Evolutionary conservation across 1,140 invertebrate genomes (phyloP), one percentile per base, ranked within the genome.

Genomic region (Panonychus citri): DNA sequence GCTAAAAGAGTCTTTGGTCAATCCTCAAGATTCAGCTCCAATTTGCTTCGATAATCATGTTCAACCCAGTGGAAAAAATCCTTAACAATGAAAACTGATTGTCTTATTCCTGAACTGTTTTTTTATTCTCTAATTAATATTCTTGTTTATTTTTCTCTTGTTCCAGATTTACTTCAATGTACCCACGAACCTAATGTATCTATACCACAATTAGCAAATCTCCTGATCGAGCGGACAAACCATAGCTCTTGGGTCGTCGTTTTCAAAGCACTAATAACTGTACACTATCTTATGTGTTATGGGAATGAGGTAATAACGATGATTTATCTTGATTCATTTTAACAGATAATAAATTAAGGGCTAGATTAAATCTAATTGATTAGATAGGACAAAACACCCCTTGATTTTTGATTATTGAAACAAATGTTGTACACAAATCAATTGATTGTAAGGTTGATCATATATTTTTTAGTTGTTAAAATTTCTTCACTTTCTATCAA

Each of bases 121-220:
- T 15, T 12, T 26, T 28, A 24, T 4, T 24, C 25, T 13, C 24
- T 8, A 17, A 26, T 62, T 53, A 62, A 64, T 69, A 68, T 64
- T 78, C 64, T 66, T 68, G 63, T 78, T 78, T 43, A 21, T 43
- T 43, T 43, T 17, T 43, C 17, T 46, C 12, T 10, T 19, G n/a
- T 46, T 19, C 43, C 80, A 98, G 93, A 97, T 81, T 78, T 99
- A 71, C 79, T 98, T 64, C 91, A 96, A 68, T 98, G 93, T 75
- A 98, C 94, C 67, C 94, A 97, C 71, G 94, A 98, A 72, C 90
- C 93, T 42, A 99, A 99, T 73, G 91, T 99, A 21, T 96, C 91
- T 50, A 97, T 99, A 73, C 94, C 94, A 66, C 89, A 95, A 70
- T 73, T 99, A 71, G 94, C 94, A 54, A 96, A 96, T 77, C 76